These are phyloP conservation scores for Allacma fusca DNA, from an alignment of 2,888 invertebrate genomes.

Conservation along the genomic window DNA sequence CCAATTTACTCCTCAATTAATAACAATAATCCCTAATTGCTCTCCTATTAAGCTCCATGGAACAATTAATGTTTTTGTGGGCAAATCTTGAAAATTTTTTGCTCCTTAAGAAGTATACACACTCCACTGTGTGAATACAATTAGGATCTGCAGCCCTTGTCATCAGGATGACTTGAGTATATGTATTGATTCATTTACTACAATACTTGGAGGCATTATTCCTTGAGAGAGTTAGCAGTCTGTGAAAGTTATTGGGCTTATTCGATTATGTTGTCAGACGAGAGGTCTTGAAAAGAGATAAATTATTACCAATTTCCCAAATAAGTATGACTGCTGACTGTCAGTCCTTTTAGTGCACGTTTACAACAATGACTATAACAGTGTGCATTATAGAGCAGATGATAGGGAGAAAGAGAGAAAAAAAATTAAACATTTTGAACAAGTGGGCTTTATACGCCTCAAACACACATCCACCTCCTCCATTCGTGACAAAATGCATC, in stretches of 20 bases:
- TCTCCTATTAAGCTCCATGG: background rate
- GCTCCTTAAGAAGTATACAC: too few relatives aligned
- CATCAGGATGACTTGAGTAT: background rate
- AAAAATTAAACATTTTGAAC: background rate
- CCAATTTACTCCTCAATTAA: background rate
- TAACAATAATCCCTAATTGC: constrained; percentile 9
- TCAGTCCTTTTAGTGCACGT: background rate
- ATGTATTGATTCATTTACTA: constrained; percentile 2
- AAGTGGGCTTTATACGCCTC: background rate
- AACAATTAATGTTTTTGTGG: background rate
- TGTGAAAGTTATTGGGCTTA: constrained; percentile 16
- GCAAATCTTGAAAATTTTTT: too few relatives aligned
- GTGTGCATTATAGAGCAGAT: background rate
- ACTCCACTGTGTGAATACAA: too few relatives aligned
- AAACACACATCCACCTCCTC: background rate
- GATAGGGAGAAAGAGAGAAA: background rate
- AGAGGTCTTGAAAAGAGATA: constrained; percentile 13
- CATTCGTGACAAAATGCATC: constrained; percentile 7
- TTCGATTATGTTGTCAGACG: constrained; percentile 3
- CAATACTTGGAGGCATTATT: background rate
- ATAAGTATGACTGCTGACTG: constrained; percentile 11
- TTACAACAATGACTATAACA: constrained; percentile 1
- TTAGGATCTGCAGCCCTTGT: too few relatives aligned
- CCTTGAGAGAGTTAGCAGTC: background rate
- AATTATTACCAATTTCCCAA: constrained; percentile 16